Evolutionary conservation across 1,140 invertebrate genomes (phyloP).

Genomic region (Samia ricini): DNA sequence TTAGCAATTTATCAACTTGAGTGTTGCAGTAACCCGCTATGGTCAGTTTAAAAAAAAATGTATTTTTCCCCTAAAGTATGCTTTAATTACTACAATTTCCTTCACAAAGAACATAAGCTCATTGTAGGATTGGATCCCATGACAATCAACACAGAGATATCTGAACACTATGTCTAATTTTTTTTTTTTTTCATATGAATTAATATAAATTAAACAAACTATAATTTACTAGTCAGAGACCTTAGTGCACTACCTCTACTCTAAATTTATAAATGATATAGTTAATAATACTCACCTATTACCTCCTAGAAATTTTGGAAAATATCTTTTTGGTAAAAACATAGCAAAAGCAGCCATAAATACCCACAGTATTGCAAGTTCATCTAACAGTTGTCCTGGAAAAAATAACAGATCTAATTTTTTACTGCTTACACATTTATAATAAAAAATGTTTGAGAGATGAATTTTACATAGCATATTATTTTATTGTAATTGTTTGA

Average conservation of each 20-base stretch:
- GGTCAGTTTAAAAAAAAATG: too few species aligned
- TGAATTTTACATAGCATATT: background rate
- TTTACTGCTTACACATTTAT: background rate
- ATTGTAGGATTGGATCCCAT: too few species aligned
- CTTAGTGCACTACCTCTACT: too few species aligned
- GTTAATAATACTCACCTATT: constrained; percentile 79
- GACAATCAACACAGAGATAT: background rate
- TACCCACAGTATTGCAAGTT: constrained; percentile 89
- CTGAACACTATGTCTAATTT: background rate
- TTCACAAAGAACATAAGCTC: too few species aligned
- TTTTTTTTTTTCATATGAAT: background rate
- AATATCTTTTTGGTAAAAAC: constrained; percentile 84
- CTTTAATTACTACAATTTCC: too few species aligned
- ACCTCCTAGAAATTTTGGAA: constrained; percentile 81
- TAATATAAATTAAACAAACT: too few species aligned
- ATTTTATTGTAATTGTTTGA: background rate
- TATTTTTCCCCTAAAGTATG: too few species aligned
- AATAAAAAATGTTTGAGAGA: background rate
- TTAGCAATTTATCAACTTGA: too few species aligned
- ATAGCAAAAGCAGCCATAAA: constrained; percentile 86
- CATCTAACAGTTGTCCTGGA: constrained; percentile 86
- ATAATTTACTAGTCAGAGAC: constrained; percentile 1
- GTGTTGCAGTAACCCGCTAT: too few species aligned
- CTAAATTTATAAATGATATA: constrained; percentile 1
- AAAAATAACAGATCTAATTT: background rate